A percentile compares a stretch with the other conserved stretches of the same genome.
Conservation (phyloP, 2,113 vertebrate species). For the Phrynocephalus versicolor region DNA sequence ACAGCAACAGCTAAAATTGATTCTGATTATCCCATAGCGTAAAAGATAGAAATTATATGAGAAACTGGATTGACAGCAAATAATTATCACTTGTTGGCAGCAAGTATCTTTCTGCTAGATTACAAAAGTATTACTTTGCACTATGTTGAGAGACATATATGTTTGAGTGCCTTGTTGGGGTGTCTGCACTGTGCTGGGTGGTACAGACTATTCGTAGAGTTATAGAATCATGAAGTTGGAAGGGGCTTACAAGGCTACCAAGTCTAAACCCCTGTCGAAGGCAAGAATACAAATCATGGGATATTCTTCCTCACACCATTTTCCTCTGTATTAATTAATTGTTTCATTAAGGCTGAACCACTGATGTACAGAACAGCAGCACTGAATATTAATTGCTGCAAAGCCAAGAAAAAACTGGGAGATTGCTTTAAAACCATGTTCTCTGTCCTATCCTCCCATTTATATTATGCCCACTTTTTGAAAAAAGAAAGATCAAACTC, state of each 20-base stretch:
- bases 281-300: too few relatives aligned
- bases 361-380: too few relatives aligned
- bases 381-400: too few relatives aligned
- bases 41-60: not conserved
- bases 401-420: too few relatives aligned
- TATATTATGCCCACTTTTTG: not conserved
- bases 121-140: not conserved
- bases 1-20: not conserved
- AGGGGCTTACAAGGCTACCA: too few relatives aligned
- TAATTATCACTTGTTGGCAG: not conserved
- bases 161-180: too few relatives aligned
- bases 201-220: not conserved
- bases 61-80: not conserved
- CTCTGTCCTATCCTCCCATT: not conserved
- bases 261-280: too few relatives aligned
- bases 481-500: not conserved
- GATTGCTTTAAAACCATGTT: too few relatives aligned
- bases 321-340: not conserved
- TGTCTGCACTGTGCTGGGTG: not conserved
- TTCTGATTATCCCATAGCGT: not conserved
- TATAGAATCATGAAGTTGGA: too few relatives aligned
- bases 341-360: too few relatives aligned
- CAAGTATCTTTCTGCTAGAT: not conserved
- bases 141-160: not conserved
- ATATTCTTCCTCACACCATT: too few relatives aligned